Evolutionary conservation across 2,888 invertebrate species (phyloP).

Genomic region (Euzetes globulus): DNA sequence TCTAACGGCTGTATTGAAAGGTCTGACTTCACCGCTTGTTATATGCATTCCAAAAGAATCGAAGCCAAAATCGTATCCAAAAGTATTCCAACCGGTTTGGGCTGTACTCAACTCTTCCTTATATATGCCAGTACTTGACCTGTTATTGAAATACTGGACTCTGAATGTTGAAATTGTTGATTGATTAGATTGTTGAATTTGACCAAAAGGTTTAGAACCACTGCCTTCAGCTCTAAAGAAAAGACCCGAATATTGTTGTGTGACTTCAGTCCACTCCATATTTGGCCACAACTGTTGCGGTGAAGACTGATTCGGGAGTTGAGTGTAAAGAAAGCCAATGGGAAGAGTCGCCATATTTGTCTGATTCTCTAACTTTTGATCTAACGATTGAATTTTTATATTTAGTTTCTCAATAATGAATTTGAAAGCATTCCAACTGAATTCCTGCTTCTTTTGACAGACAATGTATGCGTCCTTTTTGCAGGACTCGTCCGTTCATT

Average conservation of each 20-base stretch:
- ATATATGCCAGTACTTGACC: too few relatives aligned
- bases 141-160: too few relatives aligned
- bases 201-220: background rate
- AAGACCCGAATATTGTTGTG: background rate
- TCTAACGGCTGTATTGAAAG: background rate
- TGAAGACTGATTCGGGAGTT: background rate
- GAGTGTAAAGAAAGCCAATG: background rate
- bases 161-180: background rate
- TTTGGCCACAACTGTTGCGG: background rate
- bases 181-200: background rate
- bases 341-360: background rate
- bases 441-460: background rate
- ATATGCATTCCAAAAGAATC: background rate
- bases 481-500: background rate
- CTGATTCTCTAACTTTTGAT: background rate
- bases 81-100: too few relatives aligned
- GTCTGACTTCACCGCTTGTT: background rate
- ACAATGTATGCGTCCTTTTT: background rate
- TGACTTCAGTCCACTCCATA: background rate
- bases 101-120: too few relatives aligned
- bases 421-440: background rate
- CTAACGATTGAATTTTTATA: too few relatives aligned
- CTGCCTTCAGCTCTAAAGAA: constrained; percentile 15
- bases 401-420: background rate
- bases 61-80: background rate